A percentile compares a stretch with the other conserved stretches of the same genome.
phyloP scores from a whole-genome alignment of 2,888 invertebrate species.

The Seira ritae region DNA sequence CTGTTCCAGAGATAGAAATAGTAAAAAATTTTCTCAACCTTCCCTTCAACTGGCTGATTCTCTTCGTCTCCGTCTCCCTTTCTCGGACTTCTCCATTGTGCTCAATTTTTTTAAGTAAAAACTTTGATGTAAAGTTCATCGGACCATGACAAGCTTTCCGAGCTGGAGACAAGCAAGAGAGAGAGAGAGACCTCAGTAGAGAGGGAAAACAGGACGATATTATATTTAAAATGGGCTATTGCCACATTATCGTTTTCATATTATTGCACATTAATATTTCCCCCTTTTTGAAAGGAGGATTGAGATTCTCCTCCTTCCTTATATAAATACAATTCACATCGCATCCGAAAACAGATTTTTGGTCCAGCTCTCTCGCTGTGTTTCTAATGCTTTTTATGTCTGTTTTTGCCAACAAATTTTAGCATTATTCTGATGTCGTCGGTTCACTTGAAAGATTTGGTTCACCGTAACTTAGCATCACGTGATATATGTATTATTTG shows the following conservation, averaged over 20 bases:
- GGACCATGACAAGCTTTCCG: constrained; percentile 38
- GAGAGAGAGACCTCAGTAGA: not conserved
- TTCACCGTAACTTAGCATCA: too few species aligned
- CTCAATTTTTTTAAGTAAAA: constrained; percentile 31
- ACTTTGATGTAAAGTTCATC: constrained; percentile 51
- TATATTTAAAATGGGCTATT: constrained; percentile 12
- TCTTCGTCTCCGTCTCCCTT: not conserved
- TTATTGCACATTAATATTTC: constrained; percentile 34
- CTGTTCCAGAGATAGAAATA: too few species aligned
- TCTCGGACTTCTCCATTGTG: constrained; percentile 29
- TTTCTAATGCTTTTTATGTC: constrained; percentile 15
- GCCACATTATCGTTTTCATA: constrained; percentile 45
- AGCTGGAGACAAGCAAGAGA: not conserved
- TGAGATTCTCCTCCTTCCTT: not conserved
- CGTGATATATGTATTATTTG: constrained; percentile 30
- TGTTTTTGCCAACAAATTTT: too few species aligned
- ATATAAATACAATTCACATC: not conserved
- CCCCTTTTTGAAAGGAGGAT: not conserved
- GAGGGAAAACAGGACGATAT: constrained; percentile 9
- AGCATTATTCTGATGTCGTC: too few species aligned
- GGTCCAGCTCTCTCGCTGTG: constrained; percentile 1
- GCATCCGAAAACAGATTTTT: too few species aligned
- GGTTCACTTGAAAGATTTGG: too few species aligned
- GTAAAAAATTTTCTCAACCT: too few species aligned
- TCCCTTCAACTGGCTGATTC: too few species aligned